phyloP scores from a whole-genome alignment of 2,888 invertebrate genomes.

The Campopleginae sp. region DNA sequence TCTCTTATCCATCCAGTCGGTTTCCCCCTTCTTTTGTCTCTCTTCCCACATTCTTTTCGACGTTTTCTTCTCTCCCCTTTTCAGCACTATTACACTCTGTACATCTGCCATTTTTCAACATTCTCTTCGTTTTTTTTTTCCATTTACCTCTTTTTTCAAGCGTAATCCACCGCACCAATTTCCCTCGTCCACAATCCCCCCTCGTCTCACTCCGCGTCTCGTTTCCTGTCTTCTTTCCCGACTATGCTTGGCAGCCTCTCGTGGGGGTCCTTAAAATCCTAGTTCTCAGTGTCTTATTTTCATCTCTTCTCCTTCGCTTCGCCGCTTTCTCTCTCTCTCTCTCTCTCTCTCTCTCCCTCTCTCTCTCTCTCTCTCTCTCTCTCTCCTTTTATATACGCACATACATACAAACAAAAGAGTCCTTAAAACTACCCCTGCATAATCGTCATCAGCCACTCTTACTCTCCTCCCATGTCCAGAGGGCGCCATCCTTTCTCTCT shows the following conservation, averaged over 20 bases:
- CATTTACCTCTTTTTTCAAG: conserved; percentile 11
- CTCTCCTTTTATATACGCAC: not conserved
- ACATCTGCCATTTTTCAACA: conserved; percentile 2
- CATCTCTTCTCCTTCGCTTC: not conserved
- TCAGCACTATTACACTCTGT: conserved; percentile 42
- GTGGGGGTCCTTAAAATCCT: conserved; percentile 36
- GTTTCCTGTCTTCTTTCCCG: conserved; percentile 16
- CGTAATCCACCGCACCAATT: conserved; percentile 23
- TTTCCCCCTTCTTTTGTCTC: conserved; percentile 26
- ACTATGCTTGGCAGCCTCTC: not conserved
- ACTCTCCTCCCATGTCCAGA: conserved; percentile 1
- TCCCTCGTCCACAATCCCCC: conserved; percentile 28
- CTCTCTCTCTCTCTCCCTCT: not conserved
- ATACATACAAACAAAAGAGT: conserved; percentile 1
- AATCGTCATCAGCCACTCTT: conserved; percentile 33
- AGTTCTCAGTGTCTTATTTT: not conserved
- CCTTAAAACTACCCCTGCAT: conserved; percentile 35
- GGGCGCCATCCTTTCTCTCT: conserved; percentile 22
- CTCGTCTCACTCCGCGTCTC: conserved; percentile 48
- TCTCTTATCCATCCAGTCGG: not conserved
- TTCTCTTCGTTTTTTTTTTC: conserved; percentile 18
- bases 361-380: not conserved
- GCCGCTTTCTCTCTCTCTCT: not conserved
- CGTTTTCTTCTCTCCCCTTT: conserved; percentile 48
- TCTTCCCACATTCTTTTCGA: not conserved